Evolutionary conservation across 2,888 invertebrate species (phyloP).

Genomic region (Pharmacophagus antenor): DNA sequence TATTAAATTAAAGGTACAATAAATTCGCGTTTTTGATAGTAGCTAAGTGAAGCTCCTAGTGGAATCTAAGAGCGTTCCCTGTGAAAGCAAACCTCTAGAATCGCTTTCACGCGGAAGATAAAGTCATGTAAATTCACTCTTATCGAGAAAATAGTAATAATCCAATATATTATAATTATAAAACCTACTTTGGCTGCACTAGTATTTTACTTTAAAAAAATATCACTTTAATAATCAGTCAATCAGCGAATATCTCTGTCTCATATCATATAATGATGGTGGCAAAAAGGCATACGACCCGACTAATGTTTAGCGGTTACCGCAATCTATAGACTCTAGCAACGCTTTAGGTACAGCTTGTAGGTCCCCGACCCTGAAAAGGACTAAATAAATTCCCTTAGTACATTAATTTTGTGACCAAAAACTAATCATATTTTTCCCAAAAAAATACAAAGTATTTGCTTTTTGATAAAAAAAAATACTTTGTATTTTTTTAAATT

Average conservation of each 20-base stretch:
- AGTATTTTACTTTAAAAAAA: background rate
- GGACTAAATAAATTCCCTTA: too few species aligned
- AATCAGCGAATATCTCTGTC: too few species aligned
- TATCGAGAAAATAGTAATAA: background rate
- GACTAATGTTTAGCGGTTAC: too few species aligned
- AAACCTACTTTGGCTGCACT: background rate
- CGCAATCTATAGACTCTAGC: too few species aligned
- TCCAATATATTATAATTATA: background rate
- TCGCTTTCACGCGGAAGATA: background rate
- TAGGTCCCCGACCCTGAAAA: too few species aligned
- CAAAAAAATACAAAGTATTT: too few species aligned
- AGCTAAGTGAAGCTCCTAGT: constrained; percentile 45
- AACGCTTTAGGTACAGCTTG: too few species aligned
- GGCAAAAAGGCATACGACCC: too few species aligned
- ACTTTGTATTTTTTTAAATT: background rate
- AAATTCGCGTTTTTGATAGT: constrained; percentile 50
- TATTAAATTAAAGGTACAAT: background rate
- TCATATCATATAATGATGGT: too few species aligned
- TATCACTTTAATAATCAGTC: too few species aligned
- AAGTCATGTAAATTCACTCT: constrained; percentile 11
- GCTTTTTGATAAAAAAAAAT: background rate
- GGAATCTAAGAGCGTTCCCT: constrained; percentile 70
- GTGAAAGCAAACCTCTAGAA: constrained; percentile 40
- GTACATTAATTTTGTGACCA: too few species aligned
- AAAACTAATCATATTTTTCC: too few species aligned